Percentiles rank a stretch among this genome's conserved stretches.
phyloP scores from a whole-genome alignment of 2,113 vertebrate genomes.

The Danionella cerebrum region DNA sequence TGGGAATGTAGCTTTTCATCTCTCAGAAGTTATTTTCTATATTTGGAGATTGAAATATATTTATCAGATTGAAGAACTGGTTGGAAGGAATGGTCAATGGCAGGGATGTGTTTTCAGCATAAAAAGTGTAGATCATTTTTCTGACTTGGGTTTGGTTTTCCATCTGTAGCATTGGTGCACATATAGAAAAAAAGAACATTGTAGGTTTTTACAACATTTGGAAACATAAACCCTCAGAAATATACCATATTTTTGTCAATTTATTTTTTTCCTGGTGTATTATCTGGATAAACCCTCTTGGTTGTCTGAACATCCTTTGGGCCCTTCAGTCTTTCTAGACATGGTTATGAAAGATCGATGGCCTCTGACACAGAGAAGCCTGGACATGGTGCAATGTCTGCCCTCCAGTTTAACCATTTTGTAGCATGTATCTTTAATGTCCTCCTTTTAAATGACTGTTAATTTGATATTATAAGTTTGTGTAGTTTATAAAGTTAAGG shows the following conservation, averaged over 20 bases:
- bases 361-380: constrained; percentile 3
- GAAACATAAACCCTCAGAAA: neutral
- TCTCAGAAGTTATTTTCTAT: constrained; percentile 15
- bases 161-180: neutral
- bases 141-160: neutral
- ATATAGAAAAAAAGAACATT: neutral
- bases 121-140: neutral
- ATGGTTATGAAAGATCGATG: constrained; percentile 13
- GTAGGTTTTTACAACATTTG: neutral
- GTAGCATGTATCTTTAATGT: constrained; percentile 27
- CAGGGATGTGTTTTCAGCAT: neutral
- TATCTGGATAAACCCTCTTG: neutral
- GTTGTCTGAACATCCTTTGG: neutral
- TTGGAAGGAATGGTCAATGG: neutral
- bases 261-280: neutral
- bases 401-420: constrained; percentile 22
- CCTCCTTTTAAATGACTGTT: constrained; percentile 31
- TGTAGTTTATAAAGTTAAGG: neutral
- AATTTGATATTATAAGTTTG: constrained; percentile 33
- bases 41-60: constrained; percentile 16
- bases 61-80: neutral
- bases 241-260: too few species aligned
- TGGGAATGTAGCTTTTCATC: constrained; percentile 21
- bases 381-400: constrained; percentile 15
- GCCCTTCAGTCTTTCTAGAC: neutral